Percentiles rank a stretch among this genome's conserved stretches.
Evolutionary conservation across 2,797 vertebrate genomes (phyloP).

Genomic region (Sternarchorhynchus goeldii): DNA sequence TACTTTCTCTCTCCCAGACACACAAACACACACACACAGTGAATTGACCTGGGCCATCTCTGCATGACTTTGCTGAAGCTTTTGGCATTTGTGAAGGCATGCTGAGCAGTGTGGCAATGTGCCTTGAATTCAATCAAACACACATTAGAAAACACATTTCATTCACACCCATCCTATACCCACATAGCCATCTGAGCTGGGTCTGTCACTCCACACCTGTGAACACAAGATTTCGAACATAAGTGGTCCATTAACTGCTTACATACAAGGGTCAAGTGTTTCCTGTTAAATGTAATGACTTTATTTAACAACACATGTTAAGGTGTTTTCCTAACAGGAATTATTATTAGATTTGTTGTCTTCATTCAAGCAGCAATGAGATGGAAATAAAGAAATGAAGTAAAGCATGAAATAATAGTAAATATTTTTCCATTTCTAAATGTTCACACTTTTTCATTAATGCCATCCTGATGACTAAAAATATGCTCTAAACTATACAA

Average conservation of each 20-base stretch:
- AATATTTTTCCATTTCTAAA: too few species aligned
- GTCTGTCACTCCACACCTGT: constrained; percentile 47
- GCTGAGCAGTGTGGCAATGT: not conserved
- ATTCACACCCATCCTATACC: constrained; percentile 31
- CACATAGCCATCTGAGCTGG: not conserved
- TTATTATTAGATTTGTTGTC: too few species aligned
- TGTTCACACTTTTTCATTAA: too few species aligned
- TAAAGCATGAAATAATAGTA: too few species aligned
- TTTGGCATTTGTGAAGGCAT: constrained; percentile 49
- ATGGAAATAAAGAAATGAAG: too few species aligned
- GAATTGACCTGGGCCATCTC: constrained; percentile 21
- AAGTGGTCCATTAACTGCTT: constrained; percentile 67
- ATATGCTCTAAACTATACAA: too few species aligned
- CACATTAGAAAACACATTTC: constrained; percentile 55
- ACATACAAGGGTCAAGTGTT: constrained; percentile 67
- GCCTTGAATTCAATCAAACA: constrained; percentile 58
- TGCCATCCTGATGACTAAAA: too few species aligned
- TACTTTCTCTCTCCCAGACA: too few species aligned
- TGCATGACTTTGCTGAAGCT: constrained; percentile 1
- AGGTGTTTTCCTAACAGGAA: constrained; percentile 56
- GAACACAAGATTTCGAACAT: constrained; percentile 38
- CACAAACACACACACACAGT: not conserved
- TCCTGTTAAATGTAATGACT: constrained; percentile 68
- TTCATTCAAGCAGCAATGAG: too few species aligned
- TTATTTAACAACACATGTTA: constrained; percentile 54